phyloP scores from a whole-genome alignment of 2,888 invertebrate species.

The Dugesia japonica region DNA sequence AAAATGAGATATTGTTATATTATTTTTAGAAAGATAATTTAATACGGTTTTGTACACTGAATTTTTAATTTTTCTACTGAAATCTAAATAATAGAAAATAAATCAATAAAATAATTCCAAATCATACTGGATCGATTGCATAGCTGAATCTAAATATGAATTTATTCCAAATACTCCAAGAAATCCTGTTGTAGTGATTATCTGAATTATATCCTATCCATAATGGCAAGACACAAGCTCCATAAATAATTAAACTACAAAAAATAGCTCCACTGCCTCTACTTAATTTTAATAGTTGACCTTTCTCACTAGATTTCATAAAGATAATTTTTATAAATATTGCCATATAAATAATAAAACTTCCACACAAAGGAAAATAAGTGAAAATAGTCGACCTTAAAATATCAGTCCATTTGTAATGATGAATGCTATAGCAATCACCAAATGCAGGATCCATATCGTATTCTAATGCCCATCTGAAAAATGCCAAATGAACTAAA shows the following conservation, averaged over 20 bases:
- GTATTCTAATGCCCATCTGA: not conserved
- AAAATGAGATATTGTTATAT: too few relatives aligned
- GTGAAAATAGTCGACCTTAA: constrained; percentile 14
- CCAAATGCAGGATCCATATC: constrained; percentile 3
- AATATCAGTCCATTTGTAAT: too few relatives aligned
- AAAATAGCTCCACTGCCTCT: constrained; percentile 29
- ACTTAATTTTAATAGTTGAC: constrained; percentile 2
- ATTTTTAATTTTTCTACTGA: too few relatives aligned
- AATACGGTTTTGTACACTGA: too few relatives aligned
- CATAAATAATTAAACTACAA: constrained; percentile 25
- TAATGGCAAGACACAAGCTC: constrained; percentile 26
- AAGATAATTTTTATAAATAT: constrained; percentile 14
- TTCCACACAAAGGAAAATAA: constrained; percentile 21
- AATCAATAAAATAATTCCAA: too few relatives aligned
- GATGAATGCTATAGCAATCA: not conserved
- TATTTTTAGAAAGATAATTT: too few relatives aligned
- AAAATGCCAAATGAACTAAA: not conserved
- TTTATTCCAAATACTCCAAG: constrained; percentile 24
- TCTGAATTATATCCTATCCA: constrained; percentile 15
- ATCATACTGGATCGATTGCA: constrained; percentile 24
- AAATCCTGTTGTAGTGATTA: not conserved
- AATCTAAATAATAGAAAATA: too few relatives aligned
- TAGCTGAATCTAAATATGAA: constrained; percentile 28
- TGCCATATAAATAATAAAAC: not conserved
- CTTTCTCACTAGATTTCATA: not conserved